These are phyloP conservation scores for Peromyscus leucopus DNA, from an alignment of 2,113 vertebrate genomes.

Conservation along the genomic window DNA sequence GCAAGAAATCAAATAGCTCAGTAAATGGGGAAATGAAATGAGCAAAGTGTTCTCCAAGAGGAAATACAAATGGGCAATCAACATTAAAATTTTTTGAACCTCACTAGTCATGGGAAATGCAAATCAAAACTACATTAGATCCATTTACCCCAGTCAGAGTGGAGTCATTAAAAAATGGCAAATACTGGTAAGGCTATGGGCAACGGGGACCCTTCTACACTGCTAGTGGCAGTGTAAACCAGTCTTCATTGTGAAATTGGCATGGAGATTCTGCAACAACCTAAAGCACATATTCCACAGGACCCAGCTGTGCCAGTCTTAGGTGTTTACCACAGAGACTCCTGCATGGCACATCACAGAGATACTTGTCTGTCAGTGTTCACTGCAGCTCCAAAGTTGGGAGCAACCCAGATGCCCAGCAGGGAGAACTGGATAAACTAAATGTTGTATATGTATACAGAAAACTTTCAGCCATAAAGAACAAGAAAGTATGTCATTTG, in stretches of 20 bases:
- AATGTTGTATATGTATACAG: too few species aligned
- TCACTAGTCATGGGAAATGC: not conserved
- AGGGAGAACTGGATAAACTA: not conserved
- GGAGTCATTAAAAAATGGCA: not conserved
- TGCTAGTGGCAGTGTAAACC: not conserved
- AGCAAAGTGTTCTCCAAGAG: not conserved
- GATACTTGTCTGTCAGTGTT: not conserved
- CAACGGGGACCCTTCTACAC: not conserved
- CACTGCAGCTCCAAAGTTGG: not conserved
- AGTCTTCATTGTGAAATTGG: not conserved
- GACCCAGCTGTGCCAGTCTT: not conserved
- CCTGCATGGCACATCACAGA: not conserved
- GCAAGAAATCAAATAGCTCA: not conserved
- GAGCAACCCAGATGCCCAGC: not conserved
- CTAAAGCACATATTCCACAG: not conserved
- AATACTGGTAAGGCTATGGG: not conserved
- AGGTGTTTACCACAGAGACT: not conserved
- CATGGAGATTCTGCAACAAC: not conserved
- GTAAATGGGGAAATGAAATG: not conserved
- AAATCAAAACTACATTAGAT: not conserved
- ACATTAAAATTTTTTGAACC: too few species aligned
- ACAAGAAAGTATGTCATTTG: not conserved
- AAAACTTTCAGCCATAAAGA: not conserved
- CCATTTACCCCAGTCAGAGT: not conserved
- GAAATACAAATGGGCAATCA: not conserved